These are phyloP conservation scores for Heliconius hortense DNA, from an alignment of 2,888 invertebrate species.

Conservation along the genomic window DNA sequence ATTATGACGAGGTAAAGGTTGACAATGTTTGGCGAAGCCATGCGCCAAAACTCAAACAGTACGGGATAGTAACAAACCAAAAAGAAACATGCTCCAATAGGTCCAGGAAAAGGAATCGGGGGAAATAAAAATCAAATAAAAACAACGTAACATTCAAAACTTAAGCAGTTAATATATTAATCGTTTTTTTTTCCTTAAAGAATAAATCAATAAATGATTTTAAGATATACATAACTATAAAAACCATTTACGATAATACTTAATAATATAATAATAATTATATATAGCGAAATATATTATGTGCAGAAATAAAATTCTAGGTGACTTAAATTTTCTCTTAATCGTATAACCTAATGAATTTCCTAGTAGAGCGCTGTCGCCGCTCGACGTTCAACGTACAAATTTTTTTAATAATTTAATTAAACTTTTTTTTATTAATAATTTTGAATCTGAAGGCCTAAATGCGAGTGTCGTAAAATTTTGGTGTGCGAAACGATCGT, in stretches of 20 bases:
- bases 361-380: slow-evolving; percentile 73
- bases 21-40: slow-evolving; percentile 69
- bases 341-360: slow-evolving; percentile 80
- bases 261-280: slow-evolving; percentile 82
- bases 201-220: slow-evolving; percentile 82
- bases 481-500: slow-evolving; percentile 81
- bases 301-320: slow-evolving; percentile 83
- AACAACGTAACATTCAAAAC: slow-evolving; percentile 79
- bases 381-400: slow-evolving; percentile 75
- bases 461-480: slow-evolving; percentile 86
- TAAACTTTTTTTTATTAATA: slow-evolving; percentile 77
- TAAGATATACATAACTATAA: slow-evolving; percentile 82
- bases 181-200: slow-evolving; percentile 78
- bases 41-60: slow-evolving; percentile 57
- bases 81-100: slow-evolving; percentile 63
- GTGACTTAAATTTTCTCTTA: slow-evolving; percentile 82
- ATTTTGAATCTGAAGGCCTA: slow-evolving; percentile 86
- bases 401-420: slow-evolving; percentile 72
- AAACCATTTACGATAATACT: slow-evolving; percentile 82
- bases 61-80: slow-evolving; percentile 52
- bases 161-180: slow-evolving; percentile 83
- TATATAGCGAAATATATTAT: slow-evolving; percentile 83
- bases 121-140: slow-evolving; percentile 63
- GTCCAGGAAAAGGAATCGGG: slow-evolving; percentile 65
- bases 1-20: slow-evolving; percentile 79